Percentiles rank a stretch among this genome's conserved stretches.
Conservation (phyloP, 1,140 invertebrate genomes). For the Brachionus plicatilis region DNA sequence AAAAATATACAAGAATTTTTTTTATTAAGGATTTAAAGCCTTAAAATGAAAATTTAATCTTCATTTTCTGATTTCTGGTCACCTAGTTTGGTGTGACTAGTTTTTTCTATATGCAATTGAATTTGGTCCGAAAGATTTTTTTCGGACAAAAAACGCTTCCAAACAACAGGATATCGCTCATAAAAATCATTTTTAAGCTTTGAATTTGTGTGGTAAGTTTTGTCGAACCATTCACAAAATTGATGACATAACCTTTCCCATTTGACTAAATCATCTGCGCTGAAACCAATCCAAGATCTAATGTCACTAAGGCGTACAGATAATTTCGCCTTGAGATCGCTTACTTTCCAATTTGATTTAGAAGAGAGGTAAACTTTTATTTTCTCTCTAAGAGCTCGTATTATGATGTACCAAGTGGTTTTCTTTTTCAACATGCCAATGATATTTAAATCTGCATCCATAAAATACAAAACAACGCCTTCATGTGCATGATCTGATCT, state of each 20-base stretch:
- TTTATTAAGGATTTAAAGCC: neutral
- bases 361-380: slow-evolving; percentile 42
- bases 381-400: slow-evolving; percentile 57
- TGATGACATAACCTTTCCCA: slow-evolving; percentile 2
- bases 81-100: neutral
- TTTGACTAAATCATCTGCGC: neutral
- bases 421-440: slow-evolving; percentile 59
- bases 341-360: slow-evolving; percentile 10
- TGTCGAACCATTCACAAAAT: slow-evolving; percentile 35
- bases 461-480: slow-evolving; percentile 58
- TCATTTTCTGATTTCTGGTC: neutral
- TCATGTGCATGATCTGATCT: slow-evolving; percentile 53
- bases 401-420: slow-evolving; percentile 58
- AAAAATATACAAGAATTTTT: neutral
- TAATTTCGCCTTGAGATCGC: neutral
- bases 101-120: neutral
- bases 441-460: slow-evolving; percentile 50
- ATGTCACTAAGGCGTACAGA: neutral
- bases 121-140: neutral
- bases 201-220: neutral
- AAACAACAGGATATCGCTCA: neutral
- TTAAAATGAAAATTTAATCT: neutral
- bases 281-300: slow-evolving; percentile 13
- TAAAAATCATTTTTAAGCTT: neutral
- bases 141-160: slow-evolving; percentile 1